These are phyloP conservation scores for Philopotamus ludificatus DNA, from an alignment of 1,140 invertebrate genomes.

Conservation along the genomic window DNA sequence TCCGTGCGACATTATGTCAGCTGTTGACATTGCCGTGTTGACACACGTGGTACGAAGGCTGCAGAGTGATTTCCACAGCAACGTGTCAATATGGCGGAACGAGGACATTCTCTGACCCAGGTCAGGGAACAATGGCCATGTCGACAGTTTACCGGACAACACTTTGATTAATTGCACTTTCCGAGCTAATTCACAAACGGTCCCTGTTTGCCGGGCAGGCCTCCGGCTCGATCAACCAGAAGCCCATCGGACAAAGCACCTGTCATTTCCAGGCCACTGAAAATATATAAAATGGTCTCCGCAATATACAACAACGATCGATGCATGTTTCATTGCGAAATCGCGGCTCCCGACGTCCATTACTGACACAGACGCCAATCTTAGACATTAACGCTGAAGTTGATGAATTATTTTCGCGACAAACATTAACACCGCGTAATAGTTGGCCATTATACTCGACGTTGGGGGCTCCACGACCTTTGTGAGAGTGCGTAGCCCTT, in stretches of 20 bases:
- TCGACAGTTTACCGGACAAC: background rate
- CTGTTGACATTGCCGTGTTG: background rate
- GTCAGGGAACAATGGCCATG: background rate
- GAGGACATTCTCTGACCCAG: background rate
- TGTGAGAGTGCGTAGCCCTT: too few species aligned
- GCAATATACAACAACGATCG: too few species aligned
- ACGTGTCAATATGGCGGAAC: background rate
- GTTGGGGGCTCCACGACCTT: too few species aligned
- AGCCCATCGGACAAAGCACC: constrained; percentile 4
- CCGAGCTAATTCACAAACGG: constrained; percentile 18
- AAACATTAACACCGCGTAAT: too few species aligned
- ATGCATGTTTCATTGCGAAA: too few species aligned
- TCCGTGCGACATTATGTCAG: too few species aligned
- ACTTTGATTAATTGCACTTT: constrained; percentile 24
- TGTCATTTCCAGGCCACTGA: background rate
- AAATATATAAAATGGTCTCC: too few species aligned
- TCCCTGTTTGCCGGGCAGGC: background rate
- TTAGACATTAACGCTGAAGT: too few species aligned
- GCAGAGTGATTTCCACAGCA: background rate
- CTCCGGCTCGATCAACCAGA: background rate
- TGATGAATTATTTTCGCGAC: too few species aligned
- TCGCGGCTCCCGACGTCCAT: too few species aligned
- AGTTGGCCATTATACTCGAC: too few species aligned
- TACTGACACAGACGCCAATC: too few species aligned
- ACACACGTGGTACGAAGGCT: background rate